Conservation (phyloP, 2,888 invertebrate species). For the Penaeus monodon region DNA sequence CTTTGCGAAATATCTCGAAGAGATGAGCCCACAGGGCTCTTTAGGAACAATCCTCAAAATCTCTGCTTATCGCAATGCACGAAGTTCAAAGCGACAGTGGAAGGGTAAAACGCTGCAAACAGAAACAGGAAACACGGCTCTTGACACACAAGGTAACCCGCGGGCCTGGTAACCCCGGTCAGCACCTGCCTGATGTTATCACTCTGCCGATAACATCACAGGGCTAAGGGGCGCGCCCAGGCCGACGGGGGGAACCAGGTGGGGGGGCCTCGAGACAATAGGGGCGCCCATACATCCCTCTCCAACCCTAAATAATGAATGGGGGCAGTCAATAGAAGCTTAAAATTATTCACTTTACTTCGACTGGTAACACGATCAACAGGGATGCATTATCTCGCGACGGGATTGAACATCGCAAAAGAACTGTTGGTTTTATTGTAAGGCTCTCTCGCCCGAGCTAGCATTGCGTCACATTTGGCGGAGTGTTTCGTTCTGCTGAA, state of each 20-base stretch:
- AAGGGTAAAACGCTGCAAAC: too few species aligned
- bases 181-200: slow-evolving; percentile 57
- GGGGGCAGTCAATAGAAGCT: slow-evolving; percentile 34
- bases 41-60: neutral
- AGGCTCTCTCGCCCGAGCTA: too few species aligned
- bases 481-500: too few species aligned
- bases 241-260: slow-evolving; percentile 8
- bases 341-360: slow-evolving; percentile 31
- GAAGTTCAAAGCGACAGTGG: too few species aligned
- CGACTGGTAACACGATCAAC: neutral
- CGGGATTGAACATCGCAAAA: too few species aligned
- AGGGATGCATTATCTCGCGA: neutral
- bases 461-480: too few species aligned
- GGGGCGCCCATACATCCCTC: slow-evolving; percentile 24
- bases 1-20: neutral
- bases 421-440: too few species aligned
- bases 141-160: slow-evolving; percentile 33
- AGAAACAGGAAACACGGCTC: neutral
- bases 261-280: slow-evolving; percentile 36
- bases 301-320: slow-evolving; percentile 47
- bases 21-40: too few species aligned
- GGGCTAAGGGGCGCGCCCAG: slow-evolving; percentile 45
- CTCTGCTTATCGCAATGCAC: too few species aligned
- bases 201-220: slow-evolving; percentile 44
- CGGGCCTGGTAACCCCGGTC: slow-evolving; percentile 43